Conservation (phyloP, 2,888 invertebrate species). For the Crematogaster levior region DNA sequence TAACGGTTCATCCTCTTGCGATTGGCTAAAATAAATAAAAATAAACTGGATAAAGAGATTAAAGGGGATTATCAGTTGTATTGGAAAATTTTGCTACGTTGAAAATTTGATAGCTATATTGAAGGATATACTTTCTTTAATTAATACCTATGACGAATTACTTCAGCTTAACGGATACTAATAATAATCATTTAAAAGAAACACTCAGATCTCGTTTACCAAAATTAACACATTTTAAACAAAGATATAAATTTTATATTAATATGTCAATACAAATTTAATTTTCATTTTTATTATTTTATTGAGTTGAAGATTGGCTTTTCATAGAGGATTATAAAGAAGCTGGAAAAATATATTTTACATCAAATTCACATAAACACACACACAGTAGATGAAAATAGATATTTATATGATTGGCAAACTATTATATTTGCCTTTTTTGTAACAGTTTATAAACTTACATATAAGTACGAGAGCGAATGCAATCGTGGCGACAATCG, state of each 20-base stretch:
- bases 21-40: background rate
- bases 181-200: background rate
- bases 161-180: background rate
- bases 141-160: constrained; percentile 5
- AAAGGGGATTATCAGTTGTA: constrained; percentile 12
- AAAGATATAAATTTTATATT: constrained; percentile 14
- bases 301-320: background rate
- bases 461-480: constrained; percentile 87
- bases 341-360: background rate
- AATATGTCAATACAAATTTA: background rate
- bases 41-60: constrained; percentile 10
- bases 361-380: no score
- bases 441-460: constrained; percentile 66
- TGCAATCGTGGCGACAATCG: constrained; percentile 86
- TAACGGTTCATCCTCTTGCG: background rate
- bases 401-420: background rate
- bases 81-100: background rate
- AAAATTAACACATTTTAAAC: background rate
- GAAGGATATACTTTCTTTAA: background rate
- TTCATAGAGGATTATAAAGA: background rate
- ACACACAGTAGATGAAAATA: background rate
- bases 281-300: background rate
- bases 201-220: background rate
- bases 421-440: background rate
- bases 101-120: constrained; percentile 13